Evolutionary conservation across 2,113 vertebrate genomes (phyloP).

Genomic region (Carassius auratus): DNA sequence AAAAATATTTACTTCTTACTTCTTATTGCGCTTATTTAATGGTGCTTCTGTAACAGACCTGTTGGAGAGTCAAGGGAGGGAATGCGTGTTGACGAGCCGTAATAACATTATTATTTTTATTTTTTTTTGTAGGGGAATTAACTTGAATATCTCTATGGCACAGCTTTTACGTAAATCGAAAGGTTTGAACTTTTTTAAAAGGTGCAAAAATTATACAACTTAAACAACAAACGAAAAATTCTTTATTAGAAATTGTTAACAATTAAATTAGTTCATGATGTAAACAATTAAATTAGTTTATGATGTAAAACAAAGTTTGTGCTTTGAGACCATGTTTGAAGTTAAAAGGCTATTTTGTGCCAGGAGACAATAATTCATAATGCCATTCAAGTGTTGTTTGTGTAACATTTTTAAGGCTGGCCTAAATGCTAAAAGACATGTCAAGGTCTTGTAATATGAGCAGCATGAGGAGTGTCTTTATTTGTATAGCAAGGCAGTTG

Average conservation of each 20-base stretch:
- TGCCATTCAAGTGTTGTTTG: slow-evolving; percentile 12
- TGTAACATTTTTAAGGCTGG: background rate
- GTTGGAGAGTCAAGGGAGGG: background rate
- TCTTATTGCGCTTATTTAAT: background rate
- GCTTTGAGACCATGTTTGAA: slow-evolving; percentile 16
- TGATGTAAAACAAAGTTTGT: background rate
- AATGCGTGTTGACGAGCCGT: background rate
- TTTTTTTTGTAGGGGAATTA: background rate
- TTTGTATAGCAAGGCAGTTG: background rate
- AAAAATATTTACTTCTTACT: background rate
- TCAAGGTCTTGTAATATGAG: background rate
- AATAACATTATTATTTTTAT: background rate
- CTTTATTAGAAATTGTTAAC: background rate
- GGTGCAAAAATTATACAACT: background rate
- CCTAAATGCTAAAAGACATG: background rate
- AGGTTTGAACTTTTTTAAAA: background rate
- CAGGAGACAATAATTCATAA: background rate
- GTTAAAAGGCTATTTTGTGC: background rate
- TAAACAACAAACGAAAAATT: background rate
- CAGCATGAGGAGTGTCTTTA: too few species aligned
- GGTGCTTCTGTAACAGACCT: background rate
- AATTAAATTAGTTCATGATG: background rate
- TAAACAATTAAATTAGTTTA: background rate
- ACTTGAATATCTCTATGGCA: background rate
- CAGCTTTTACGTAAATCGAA: background rate